phyloP scores from a whole-genome alignment of 2,888 invertebrate genomes.

The Acheta domesticus region DNA sequence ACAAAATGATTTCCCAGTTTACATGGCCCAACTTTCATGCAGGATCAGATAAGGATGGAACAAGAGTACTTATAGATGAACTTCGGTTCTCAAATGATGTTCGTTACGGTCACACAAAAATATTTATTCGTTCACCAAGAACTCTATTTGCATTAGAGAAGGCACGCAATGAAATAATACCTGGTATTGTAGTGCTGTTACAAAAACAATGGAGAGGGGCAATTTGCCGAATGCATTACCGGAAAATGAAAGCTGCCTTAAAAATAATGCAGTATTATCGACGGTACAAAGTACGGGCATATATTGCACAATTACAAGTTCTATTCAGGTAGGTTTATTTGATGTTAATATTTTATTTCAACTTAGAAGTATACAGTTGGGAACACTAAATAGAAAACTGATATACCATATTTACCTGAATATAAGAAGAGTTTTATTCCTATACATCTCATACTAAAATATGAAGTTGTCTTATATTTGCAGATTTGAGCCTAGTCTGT shows the following conservation, averaged over 20 bases:
- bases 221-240: conserved; percentile 72
- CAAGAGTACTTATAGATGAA: conserved; percentile 77
- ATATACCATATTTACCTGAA: too few relatives aligned
- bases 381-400: background rate
- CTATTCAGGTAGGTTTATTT: conserved; percentile 54
- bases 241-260: conserved; percentile 80
- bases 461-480: too few relatives aligned
- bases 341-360: too few relatives aligned
- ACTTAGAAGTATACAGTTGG: background rate
- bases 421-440: too few relatives aligned
- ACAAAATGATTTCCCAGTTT: conserved; percentile 93
- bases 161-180: conserved; percentile 80
- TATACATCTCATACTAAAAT: too few relatives aligned
- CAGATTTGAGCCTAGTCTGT: too few relatives aligned
- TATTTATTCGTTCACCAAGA: conserved; percentile 89
- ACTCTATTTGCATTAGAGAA: conserved; percentile 88
- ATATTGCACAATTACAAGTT: conserved; percentile 61
- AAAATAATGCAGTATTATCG: conserved; percentile 78
- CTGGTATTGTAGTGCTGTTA: conserved; percentile 84
- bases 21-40: conserved; percentile 96
- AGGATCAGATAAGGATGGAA: conserved; percentile 75
- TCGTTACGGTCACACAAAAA: conserved; percentile 91
- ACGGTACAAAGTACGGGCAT: conserved; percentile 69
- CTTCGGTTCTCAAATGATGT: conserved; percentile 76
- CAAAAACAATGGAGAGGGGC: conserved; percentile 94